phyloP scores from a whole-genome alignment of 2,797 vertebrate species.

The Uromys caudimaculatus region DNA sequence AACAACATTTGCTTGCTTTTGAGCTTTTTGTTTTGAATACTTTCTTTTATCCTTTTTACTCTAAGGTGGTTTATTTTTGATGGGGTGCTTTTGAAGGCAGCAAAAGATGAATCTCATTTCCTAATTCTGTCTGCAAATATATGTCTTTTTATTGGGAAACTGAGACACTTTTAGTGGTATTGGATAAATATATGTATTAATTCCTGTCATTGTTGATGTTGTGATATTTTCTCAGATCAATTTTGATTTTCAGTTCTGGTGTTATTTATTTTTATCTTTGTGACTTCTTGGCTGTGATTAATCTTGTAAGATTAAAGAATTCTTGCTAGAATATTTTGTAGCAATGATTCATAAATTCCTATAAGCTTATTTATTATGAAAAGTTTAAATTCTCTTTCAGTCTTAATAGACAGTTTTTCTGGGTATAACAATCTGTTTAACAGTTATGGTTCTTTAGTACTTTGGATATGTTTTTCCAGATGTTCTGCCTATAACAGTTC shows the following conservation, averaged over 20 bases:
- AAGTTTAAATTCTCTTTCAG: not conserved
- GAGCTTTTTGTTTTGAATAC: not conserved
- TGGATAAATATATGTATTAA: not conserved
- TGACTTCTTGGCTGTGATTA: not conserved
- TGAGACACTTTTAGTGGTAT: not conserved
- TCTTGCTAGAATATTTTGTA: not conserved
- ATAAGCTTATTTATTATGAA: not conserved
- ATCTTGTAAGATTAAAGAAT: not conserved
- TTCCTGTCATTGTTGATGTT: not conserved
- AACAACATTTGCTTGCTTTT: not conserved
- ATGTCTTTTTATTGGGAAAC: not conserved
- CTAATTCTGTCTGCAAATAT: not conserved
- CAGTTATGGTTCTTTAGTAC: not conserved
- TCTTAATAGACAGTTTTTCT: not conserved
- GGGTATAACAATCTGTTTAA: not conserved
- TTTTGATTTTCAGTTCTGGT: not conserved
- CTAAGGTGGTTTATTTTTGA: not conserved
- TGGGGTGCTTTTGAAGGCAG: not conserved
- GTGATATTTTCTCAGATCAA: not conserved
- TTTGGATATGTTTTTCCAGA: not conserved
- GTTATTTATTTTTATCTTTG: not conserved
- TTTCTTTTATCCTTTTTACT: not conserved
- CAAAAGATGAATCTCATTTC: not conserved
- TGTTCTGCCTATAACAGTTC: not conserved
- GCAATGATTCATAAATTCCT: not conserved